Percentiles rank a stretch among this genome's conserved stretches.
These are phyloP conservation scores for Microcebus ravelobensis DNA, from an alignment of 2,113 vertebrate genomes.

Conservation along the genomic window DNA sequence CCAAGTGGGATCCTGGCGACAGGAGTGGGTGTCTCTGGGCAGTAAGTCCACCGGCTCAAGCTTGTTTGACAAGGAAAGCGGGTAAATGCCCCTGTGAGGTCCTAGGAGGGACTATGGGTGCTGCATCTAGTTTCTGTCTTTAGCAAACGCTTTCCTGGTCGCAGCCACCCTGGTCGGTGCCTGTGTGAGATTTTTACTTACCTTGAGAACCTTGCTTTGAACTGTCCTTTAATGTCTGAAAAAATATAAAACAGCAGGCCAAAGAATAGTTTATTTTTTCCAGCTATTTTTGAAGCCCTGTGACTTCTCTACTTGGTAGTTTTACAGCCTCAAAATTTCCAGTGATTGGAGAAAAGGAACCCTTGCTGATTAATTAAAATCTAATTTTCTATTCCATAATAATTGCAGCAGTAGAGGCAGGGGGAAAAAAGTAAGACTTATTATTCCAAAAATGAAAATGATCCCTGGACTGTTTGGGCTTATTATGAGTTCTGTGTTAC, in stretches of 20 bases:
- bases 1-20: background rate
- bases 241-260: background rate
- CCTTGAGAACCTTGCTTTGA: background rate
- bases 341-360: constrained; percentile 63
- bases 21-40: background rate
- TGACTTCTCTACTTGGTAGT: constrained; percentile 21
- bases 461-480: constrained; percentile 79
- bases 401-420: constrained; percentile 78
- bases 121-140: background rate
- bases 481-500: constrained; percentile 74
- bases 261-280: background rate
- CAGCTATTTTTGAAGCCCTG: constrained; percentile 24
- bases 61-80: background rate
- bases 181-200: background rate
- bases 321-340: constrained; percentile 53
- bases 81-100: background rate
- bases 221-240: background rate
- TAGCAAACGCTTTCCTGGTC: background rate
- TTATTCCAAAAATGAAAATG: constrained; percentile 85
- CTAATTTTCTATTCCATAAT: constrained; percentile 83
- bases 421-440: constrained; percentile 67
- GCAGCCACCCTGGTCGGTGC: background rate
- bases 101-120: background rate
- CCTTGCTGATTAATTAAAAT: constrained; percentile 86
- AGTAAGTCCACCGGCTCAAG: background rate